Percentiles rank a stretch among this genome's conserved stretches.
Evolutionary conservation across 1,140 invertebrate species (phyloP).

Genomic region (Tetragonula clypearis): DNA sequence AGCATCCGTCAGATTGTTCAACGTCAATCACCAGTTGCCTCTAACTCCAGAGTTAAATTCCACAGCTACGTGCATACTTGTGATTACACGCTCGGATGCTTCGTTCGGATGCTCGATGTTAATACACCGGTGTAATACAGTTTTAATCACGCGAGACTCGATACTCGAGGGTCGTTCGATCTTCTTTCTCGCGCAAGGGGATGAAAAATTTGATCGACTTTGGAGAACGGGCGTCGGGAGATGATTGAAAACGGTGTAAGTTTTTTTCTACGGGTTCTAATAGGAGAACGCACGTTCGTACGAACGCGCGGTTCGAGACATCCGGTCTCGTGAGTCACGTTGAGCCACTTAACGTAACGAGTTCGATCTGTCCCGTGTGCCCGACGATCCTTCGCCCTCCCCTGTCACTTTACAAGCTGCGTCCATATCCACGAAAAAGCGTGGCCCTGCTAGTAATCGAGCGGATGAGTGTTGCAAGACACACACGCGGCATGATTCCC

Average conservation of each 20-base stretch:
- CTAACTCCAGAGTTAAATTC: neutral
- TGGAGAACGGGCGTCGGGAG: neutral
- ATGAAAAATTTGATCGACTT: neutral
- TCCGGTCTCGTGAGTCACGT: conserved; percentile 64
- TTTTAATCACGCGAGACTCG: neutral
- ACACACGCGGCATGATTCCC: conserved; percentile 63
- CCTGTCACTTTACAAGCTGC: conserved; percentile 55
- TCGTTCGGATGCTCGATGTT: neutral
- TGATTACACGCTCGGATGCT: neutral
- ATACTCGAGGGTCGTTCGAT: too few relatives aligned
- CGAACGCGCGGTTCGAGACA: neutral
- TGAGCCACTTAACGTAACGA: conserved; percentile 65
- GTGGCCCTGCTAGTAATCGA: conserved; percentile 70
- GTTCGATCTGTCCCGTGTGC: conserved; percentile 58
- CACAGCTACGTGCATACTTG: neutral
- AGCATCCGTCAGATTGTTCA: neutral
- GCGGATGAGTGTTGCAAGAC: conserved; percentile 75
- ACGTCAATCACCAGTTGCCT: neutral
- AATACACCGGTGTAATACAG: neutral
- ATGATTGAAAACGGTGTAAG: conserved; percentile 4
- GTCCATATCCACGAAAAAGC: conserved; percentile 53
- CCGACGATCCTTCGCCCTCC: conserved; percentile 37
- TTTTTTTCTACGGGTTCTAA: neutral
- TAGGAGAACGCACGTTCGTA: conserved; percentile 1
- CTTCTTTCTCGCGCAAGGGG: neutral